phyloP scores from a whole-genome alignment of 2,888 invertebrate species.

The Dioctria linearis region DNA sequence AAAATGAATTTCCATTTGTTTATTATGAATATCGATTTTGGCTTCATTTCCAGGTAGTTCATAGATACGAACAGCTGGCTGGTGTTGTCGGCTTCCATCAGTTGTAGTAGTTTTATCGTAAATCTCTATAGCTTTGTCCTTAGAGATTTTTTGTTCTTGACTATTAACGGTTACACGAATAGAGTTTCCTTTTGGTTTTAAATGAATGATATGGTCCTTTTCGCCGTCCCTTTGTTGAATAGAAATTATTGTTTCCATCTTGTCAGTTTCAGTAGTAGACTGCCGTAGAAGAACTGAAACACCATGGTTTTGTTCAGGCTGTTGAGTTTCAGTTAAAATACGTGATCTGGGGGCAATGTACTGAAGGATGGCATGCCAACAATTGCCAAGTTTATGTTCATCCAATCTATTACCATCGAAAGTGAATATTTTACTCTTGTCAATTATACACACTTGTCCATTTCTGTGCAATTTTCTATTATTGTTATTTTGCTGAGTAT shows the following conservation, averaged over 20 bases:
- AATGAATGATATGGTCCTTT: conserved; percentile 62
- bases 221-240: conserved; percentile 67
- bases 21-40: conserved; percentile 73
- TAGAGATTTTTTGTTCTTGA: conserved; percentile 63
- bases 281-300: conserved; percentile 70
- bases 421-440: conserved; percentile 74
- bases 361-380: conserved; percentile 78
- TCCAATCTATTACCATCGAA: conserved; percentile 78
- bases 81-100: background rate
- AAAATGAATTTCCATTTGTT: conserved; percentile 73
- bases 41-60: conserved; percentile 73
- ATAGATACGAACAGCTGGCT: conserved; percentile 71
- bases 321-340: background rate
- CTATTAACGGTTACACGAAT: conserved; percentile 68
- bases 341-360: conserved; percentile 67
- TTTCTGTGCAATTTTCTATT: conserved; percentile 65
- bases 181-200: conserved; percentile 60
- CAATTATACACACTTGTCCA: conserved; percentile 74
- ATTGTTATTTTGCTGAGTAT: conserved; percentile 61
- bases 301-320: background rate
- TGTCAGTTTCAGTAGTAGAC: conserved; percentile 43
- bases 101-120: conserved; percentile 63
- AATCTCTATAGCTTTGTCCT: conserved; percentile 65
- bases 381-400: conserved; percentile 70
- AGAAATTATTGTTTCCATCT: conserved; percentile 71